A percentile compares a stretch with the other conserved stretches of the same genome.
Evolutionary conservation across 2,888 invertebrate genomes (phyloP).

Genomic region (Mycalesis mineus): DNA sequence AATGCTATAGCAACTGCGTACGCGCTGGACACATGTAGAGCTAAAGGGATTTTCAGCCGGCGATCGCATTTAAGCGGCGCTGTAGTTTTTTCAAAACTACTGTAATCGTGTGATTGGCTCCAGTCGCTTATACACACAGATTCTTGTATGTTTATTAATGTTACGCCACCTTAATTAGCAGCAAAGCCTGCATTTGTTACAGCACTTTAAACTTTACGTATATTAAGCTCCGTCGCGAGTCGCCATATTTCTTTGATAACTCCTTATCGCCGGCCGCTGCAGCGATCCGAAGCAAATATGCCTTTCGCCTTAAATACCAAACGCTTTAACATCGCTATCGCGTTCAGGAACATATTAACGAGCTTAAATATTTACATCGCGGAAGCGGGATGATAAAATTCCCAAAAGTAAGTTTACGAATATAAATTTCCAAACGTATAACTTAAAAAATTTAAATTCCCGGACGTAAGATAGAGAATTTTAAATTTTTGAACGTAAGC

Average conservation of each 20-base stretch:
- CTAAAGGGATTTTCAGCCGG: too few species aligned
- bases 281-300: conserved; percentile 25
- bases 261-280: conserved; percentile 43
- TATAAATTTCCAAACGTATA: too few species aligned
- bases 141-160: background rate
- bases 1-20: too few species aligned
- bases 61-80: too few species aligned
- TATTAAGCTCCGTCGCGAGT: conserved; percentile 8
- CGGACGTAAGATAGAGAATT: too few species aligned
- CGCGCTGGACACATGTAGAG: too few species aligned
- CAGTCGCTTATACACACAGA: too few species aligned
- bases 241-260: conserved; percentile 46
- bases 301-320: conserved; percentile 21
- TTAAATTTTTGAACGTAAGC: too few species aligned
- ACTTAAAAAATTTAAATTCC: too few species aligned
- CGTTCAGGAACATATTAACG: conserved; percentile 1
- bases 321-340: conserved; percentile 15
- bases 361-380: conserved; percentile 5
- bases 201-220: conserved; percentile 13
- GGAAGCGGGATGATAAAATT: background rate
- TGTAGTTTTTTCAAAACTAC: too few species aligned
- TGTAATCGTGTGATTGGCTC: too few species aligned
- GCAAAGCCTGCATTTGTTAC: conserved; percentile 5
- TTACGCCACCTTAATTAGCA: conserved; percentile 14
- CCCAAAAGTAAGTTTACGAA: background rate